Evolutionary conservation across 2,888 invertebrate species (phyloP).

Genomic region (Brachynemurus nebulosus): DNA sequence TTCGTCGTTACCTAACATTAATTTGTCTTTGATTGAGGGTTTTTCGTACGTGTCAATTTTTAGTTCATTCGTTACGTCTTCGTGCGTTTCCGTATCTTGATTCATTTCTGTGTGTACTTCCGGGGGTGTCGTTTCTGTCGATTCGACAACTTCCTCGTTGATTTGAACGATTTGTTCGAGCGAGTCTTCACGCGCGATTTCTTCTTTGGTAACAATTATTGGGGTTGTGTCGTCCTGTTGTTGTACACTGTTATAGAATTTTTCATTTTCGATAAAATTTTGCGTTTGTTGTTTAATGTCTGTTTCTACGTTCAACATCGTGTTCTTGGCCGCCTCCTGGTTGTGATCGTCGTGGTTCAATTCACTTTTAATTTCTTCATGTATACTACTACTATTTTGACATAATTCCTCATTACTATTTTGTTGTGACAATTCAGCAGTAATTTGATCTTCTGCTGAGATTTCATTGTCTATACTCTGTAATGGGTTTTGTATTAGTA

Average conservation of each 20-base stretch:
- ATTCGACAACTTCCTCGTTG: constrained; percentile 1
- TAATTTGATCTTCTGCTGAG: too few relatives aligned
- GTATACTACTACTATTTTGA: too few relatives aligned
- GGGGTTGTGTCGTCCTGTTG: background rate
- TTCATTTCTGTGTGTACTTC: constrained; percentile 14
- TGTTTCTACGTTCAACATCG: constrained; percentile 7
- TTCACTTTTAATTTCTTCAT: too few relatives aligned
- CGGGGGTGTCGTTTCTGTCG: background rate
- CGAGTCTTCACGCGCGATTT: too few relatives aligned
- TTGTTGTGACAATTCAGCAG: too few relatives aligned
- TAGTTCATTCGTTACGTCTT: too few relatives aligned
- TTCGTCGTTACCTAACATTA: constrained; percentile 30
- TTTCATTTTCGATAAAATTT: constrained; percentile 15
- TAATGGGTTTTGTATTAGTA: too few relatives aligned
- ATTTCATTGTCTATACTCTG: too few relatives aligned
- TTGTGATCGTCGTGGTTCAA: background rate
- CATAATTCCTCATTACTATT: too few relatives aligned
- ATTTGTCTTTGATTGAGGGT: constrained; percentile 9
- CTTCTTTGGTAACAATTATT: too few relatives aligned
- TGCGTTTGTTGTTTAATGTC: constrained; percentile 12
- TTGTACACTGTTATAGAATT: background rate
- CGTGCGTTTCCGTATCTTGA: background rate
- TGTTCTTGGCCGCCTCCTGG: background rate
- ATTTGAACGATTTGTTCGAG: background rate
- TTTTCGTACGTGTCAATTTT: background rate